Conservation (phyloP, 2,113 vertebrate genomes). For the Tyrannus savana region DNA sequence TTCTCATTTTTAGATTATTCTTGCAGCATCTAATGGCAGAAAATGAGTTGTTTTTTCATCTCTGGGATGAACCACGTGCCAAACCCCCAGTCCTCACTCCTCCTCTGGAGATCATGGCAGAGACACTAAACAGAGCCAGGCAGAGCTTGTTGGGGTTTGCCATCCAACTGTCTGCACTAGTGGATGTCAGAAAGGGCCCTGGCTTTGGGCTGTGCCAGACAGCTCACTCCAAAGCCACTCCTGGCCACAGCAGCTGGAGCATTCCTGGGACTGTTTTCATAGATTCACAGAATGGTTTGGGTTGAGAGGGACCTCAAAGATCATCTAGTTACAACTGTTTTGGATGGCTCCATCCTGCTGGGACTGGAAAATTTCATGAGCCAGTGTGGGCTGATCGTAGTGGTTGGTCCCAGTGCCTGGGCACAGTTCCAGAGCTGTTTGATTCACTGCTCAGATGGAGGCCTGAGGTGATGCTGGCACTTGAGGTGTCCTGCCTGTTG, state of each 20-base stretch:
- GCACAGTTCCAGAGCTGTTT: neutral
- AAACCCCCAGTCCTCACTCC: neutral
- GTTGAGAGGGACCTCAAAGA: neutral
- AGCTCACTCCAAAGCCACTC: neutral
- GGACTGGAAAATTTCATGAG: neutral
- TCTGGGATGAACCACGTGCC: neutral
- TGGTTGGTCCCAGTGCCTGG: neutral
- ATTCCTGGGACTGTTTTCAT: neutral
- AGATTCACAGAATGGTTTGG: neutral
- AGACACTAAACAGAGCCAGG: neutral
- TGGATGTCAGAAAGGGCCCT: neutral
- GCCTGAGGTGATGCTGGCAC: neutral
- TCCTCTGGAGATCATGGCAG: neutral
- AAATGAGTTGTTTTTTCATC: neutral
- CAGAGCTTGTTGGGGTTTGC: neutral
- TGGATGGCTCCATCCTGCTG: neutral
- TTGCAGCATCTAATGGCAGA: neutral
- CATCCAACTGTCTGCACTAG: neutral
- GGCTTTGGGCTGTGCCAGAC: neutral
- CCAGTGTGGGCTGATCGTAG: neutral
- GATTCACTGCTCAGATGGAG: neutral
- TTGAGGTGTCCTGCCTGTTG: neutral
- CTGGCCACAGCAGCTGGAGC: neutral
- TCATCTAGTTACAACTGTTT: neutral
- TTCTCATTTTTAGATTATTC: neutral